Percentiles rank a stretch among this genome's conserved stretches.
phyloP scores from a whole-genome alignment of 2,888 invertebrate genomes.

The Pseudococcus viburni region DNA sequence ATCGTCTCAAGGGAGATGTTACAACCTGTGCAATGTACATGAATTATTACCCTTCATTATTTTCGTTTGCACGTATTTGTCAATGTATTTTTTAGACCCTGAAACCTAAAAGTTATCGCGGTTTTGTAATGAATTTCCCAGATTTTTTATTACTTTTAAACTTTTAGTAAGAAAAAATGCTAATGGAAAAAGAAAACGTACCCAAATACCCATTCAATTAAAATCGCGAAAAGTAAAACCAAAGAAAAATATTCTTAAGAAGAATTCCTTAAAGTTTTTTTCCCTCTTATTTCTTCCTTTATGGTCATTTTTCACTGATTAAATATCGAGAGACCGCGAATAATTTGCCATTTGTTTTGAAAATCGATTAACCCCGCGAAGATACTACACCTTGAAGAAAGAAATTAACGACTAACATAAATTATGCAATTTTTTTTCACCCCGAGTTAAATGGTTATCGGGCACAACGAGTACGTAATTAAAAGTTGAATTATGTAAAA shows the following conservation, averaged over 20 bases:
- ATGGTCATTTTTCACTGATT: background rate
- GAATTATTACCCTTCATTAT: too few relatives aligned
- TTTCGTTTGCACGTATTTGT: too few relatives aligned
- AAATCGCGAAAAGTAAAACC: background rate
- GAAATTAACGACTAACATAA: slow-evolving; percentile 19
- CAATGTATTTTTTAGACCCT: too few relatives aligned
- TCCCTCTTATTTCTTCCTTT: background rate
- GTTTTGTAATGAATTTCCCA: too few relatives aligned
- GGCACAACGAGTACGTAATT: background rate
- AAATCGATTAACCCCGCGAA: background rate
- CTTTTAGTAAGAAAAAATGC: too few relatives aligned
- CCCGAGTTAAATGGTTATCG: slow-evolving; percentile 16
- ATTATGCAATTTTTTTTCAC: background rate
- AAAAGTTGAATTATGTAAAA: slow-evolving; percentile 10
- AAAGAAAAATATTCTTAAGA: background rate
- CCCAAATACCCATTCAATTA: too few relatives aligned
- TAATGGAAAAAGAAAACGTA: too few relatives aligned
- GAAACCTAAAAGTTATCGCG: too few relatives aligned
- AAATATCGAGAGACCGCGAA: background rate
- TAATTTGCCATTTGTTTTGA: slow-evolving; percentile 7
- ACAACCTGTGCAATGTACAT: too few relatives aligned
- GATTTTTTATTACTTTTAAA: too few relatives aligned
- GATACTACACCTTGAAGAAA: background rate
- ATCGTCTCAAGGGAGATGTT: too few relatives aligned
- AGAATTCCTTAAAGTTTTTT: background rate